Base-by-base conservation (phyloP, 2,797 vertebrate species). In the Poeciliopsis paucimaculata region DNA sequence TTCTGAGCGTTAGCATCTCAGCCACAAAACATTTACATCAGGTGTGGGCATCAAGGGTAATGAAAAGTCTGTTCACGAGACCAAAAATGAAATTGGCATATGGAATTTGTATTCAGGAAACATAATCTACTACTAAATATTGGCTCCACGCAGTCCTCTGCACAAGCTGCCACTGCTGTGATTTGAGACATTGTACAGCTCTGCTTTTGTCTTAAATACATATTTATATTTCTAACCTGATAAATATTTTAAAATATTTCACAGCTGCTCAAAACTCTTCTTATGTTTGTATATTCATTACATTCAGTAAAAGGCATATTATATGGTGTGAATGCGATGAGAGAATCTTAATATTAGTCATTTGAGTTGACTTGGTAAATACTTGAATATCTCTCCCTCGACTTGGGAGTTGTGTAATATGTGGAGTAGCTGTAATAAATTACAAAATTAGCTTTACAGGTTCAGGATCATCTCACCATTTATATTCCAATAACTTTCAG, bases 371-470 rank as follows among this genome's bases (percentile, higher is more conserved):
- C 60, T 36, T 64, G 16, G 60, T 20, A 9, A 64, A 64, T 36
- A 64, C 60, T 36, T 64, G 7, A 64, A 36, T 20, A 20, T 10
- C 2, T 34, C n/a, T 57, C 10, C n/a, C 55, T n/a, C 11, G 6
- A 62, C 4, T 31, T 62, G 28, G 57, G 34, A 18, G 57, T 18
- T 62, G 34, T 5, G 34, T 62, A 41, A 41, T 41, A 41, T 41
- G 39, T 62, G 28, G 57, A 31, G 0, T 16, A 1, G 28, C 26
- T 62, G 28, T 34, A 34, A 53, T 26, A 26, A 53, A 53, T 26
- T 10, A 26, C 39, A 39, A 75, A 73, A 83, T 76, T 71, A 5
- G 64, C 43, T n/a, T 41, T 76, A 53, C 75, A 45, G 45, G 23
- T n/a, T 43, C 39, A 70, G 5, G 39, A 43, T 26, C 4, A 66